Conservation (phyloP, 2,113 vertebrate species). For the Paramisgurnus dabryanus region DNA sequence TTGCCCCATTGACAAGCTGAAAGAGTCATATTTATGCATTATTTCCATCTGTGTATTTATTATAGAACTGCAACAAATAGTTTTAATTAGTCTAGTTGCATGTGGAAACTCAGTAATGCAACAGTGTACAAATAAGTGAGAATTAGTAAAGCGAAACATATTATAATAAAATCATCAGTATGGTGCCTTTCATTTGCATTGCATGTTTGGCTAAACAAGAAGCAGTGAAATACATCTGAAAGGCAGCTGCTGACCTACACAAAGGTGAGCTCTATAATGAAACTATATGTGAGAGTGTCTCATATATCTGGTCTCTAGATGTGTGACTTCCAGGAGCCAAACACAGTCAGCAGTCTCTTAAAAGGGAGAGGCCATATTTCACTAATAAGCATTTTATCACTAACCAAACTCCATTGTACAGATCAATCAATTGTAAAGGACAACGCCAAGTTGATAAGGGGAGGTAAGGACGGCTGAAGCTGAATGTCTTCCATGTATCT, state of each 20-base stretch:
- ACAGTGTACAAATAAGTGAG: neutral
- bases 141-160: neutral
- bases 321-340: conserved; percentile 47
- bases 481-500: neutral
- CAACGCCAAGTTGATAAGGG: conserved; percentile 16
- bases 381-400: conserved; percentile 54
- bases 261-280: conserved; percentile 32
- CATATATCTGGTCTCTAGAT: conserved; percentile 39
- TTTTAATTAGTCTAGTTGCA: neutral
- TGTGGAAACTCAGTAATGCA: neutral
- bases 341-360: conserved; percentile 51
- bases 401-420: conserved; percentile 40
- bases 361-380: conserved; percentile 49
- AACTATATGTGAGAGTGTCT: conserved; percentile 26
- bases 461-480: conserved; percentile 10
- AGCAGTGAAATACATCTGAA: conserved; percentile 1
- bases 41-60: too few relatives aligned
- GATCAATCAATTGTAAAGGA: conserved; percentile 46
- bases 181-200: neutral
- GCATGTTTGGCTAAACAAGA: conserved; percentile 8
- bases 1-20: too few relatives aligned
- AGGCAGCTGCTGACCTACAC: conserved; percentile 32
- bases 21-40: too few relatives aligned
- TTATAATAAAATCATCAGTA: neutral
- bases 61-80: too few relatives aligned